Conservation (phyloP, 2,797 vertebrate species). For the Manis crassicaudata region DNA sequence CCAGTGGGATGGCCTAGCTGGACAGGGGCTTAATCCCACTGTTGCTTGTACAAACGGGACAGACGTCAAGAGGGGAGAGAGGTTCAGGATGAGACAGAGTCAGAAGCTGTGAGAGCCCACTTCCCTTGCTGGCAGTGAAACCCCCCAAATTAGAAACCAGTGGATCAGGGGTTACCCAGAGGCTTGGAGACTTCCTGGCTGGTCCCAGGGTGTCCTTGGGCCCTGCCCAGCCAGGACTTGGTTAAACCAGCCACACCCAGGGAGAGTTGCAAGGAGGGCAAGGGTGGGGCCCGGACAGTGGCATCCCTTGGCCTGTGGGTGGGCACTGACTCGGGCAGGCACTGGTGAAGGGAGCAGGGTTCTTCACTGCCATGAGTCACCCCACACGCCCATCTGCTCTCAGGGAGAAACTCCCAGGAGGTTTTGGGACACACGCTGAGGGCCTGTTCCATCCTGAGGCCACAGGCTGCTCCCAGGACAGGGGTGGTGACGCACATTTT, state of each 20-base stretch:
- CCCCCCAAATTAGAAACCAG: not conserved
- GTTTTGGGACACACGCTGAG: not conserved
- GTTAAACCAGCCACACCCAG: not conserved
- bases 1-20: not conserved
- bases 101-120: not conserved
- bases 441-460: not conserved
- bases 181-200: not conserved
- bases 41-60: not conserved
- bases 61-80: not conserved
- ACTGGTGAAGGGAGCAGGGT: not conserved
- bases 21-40: not conserved
- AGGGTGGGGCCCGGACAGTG: not conserved
- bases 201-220: not conserved
- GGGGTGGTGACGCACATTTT: not conserved
- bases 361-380: conserved; percentile 4
- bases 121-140: not conserved
- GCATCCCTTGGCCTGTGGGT: not conserved
- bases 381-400: not conserved
- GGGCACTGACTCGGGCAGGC: not conserved
- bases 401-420: conserved; percentile 38
- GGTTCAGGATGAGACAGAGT: not conserved
- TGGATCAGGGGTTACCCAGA: not conserved
- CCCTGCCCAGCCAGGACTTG: not conserved
- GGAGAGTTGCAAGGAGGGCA: not conserved
- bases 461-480: not conserved